Percentiles rank a stretch among this genome's conserved stretches.
Conservation (phyloP, 2,888 invertebrate genomes). For the Orthosia gracilis region DNA sequence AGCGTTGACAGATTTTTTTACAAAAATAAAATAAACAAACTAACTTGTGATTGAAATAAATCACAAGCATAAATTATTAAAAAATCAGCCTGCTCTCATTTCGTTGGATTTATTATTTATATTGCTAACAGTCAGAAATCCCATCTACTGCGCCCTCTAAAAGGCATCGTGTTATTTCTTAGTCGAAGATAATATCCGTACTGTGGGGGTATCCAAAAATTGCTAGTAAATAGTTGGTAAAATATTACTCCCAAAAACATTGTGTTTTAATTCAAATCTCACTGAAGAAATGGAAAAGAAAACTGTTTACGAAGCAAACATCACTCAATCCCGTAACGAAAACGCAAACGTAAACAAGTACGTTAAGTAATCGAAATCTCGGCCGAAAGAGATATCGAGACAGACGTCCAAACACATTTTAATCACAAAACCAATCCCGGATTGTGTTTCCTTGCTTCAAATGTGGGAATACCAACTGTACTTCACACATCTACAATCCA, state of each 20-base stretch:
- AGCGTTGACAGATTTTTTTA: too few relatives aligned
- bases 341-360: slow-evolving; percentile 5
- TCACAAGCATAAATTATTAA: neutral
- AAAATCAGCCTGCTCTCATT: neutral
- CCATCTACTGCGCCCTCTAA: neutral
- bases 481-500: slow-evolving; percentile 3
- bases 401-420: slow-evolving; percentile 67
- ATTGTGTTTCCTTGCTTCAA: slow-evolving; percentile 67
- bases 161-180: neutral
- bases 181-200: neutral
- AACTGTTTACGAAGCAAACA: neutral
- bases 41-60: neutral
- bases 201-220: too few relatives aligned
- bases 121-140: neutral
- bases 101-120: neutral
- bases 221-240: neutral
- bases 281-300: neutral
- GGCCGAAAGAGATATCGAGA: slow-evolving; percentile 54
- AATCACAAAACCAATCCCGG: slow-evolving; percentile 72
- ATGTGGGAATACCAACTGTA: slow-evolving; percentile 30
- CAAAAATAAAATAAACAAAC: too few relatives aligned
- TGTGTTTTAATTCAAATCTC: neutral
- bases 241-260: neutral
- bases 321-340: neutral
- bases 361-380: slow-evolving; percentile 32